Base-by-base conservation (phyloP, 2,113 vertebrate species). In the Tenrec ecaudatus region DNA sequence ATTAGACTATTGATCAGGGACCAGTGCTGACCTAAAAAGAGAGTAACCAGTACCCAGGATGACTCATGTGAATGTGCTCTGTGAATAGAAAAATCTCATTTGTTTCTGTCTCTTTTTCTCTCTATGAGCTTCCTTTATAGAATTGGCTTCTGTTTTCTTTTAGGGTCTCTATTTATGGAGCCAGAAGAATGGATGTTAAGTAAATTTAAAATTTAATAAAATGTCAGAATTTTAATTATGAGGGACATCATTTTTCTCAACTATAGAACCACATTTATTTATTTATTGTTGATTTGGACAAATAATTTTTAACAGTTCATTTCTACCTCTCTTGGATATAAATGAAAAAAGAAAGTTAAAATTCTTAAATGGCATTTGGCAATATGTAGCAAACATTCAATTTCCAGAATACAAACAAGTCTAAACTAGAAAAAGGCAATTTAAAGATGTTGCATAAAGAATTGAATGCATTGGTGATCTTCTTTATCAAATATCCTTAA, bases 1-100 rank as follows among this genome's bases (percentile, higher is more conserved):
- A 96, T 94, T 93, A 95, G 82, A 95, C 94, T 96, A 96, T 93
- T 96, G 96, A 96, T 96, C 93, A 96, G 71, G 69, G 66, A 94
- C 93, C 83, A 95, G 73, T 90, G 91, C 71, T 94, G 93, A 95
- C 95, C 91, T 94, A 92, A 96, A 96, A 66, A 95, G 85, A 96
- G 31, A 94, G 73, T 94, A 95, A 94, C 91, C 82, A 96, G 89
- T 73, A 89, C 36, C 47, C 53, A 87, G 47, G 78, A 91, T 96
- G 94, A 97, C 85, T 96, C 96, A 93, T 79, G 68, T 4, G 60
- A 95, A 88, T 33, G 11, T 90, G 86, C 85, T 88, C 58, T 81
- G 64, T 82, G 53, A 68, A 90, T 4, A 90, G 31, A 83, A 93
- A 90, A 89, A 62, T 12, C 38, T 92, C 85, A 90, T 68, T 38